Base-by-base conservation (phyloP, 2,797 vertebrate species). In the Phrynocephalus vlangalii region DNA sequence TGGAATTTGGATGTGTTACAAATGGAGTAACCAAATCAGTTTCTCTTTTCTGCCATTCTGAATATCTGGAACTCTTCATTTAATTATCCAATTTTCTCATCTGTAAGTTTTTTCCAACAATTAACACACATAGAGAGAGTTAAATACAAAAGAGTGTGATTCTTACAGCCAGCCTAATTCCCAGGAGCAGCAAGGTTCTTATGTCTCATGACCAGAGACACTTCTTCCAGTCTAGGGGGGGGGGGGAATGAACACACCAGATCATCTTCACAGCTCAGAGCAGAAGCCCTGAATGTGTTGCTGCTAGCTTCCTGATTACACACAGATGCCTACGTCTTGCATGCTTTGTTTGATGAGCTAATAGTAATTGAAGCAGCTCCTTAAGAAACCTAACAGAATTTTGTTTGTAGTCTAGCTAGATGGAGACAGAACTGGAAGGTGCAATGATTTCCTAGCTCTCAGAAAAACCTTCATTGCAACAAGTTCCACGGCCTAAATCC, bases 51-150 rank as follows among this genome's bases (percentile, higher is more conserved):
- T 73, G n/a, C 30, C 16, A 60, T 60, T 81, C 24, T 26, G 44
- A 48, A 26, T 70, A 82, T 1, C 24, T 63, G 60, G 15, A 63
- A 22, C 56, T 63, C 33, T 68, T 79, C 15, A 24, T 63, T 81
- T 22, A 75, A 81, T 73, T 73, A 73, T 81, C 13, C 52, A 26
- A 48, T 22, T 81, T 86, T 52, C 56, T 66, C 68, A 66, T 33
- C n/a, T 86, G 81, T 56, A 77, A n/a, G 66, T 24, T 44, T 73
- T 68, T 56, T 52, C 44, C 26, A 75, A 56, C 85, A 60, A 83
- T 83, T 83, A 38, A 60, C 22, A 52, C 38, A 44, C 38, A 44
- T 44, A 44, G 38, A 44, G 38, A 44, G 60, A 70, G 33, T 52
- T 73, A 81, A 63, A 63, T 33, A 48, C 33, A 44, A 73, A 75